Percentiles rank a stretch among this genome's conserved stretches.
phyloP scores from a whole-genome alignment of 2,113 vertebrate genomes.

The Toxostoma redivivum region DNA sequence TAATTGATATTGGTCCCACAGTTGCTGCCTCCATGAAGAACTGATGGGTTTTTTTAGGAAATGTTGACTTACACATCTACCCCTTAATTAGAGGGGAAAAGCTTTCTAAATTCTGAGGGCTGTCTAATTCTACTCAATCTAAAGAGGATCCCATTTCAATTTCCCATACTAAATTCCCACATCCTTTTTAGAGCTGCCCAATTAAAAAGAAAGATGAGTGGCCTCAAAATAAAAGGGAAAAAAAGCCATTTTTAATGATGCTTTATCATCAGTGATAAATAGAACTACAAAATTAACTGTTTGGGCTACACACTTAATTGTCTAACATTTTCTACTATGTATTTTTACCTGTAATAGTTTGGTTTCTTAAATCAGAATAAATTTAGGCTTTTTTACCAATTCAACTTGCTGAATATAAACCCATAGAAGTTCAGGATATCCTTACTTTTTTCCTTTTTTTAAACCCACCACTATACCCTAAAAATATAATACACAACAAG shows the following conservation, averaged over 20 bases:
- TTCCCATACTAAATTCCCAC: not conserved
- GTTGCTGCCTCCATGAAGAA: not conserved
- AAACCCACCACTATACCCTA: not conserved
- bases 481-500: accelerated
- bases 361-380: not conserved
- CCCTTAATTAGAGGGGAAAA: not conserved
- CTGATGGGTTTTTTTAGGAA: not conserved
- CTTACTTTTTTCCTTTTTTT: not conserved
- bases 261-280: not conserved
- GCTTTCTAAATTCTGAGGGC: not conserved
- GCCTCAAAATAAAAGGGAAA: not conserved
- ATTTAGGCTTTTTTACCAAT: not conserved
- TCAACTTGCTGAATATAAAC: not conserved
- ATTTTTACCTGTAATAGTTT: not conserved
- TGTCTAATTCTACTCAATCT: not conserved
- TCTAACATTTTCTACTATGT: not conserved
- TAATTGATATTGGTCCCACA: not conserved
- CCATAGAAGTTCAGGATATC: not conserved
- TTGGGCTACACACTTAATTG: not conserved
- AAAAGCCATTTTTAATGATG: not conserved
- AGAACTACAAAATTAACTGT: not conserved
- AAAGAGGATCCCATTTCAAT: not conserved
- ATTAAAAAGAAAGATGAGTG: not conserved
- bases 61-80: not conserved
- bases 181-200: not conserved